A percentile compares a stretch with the other conserved stretches of the same genome.
Conservation (phyloP, 2,113 vertebrate species). For the Aleadryas rufinucha region DNA sequence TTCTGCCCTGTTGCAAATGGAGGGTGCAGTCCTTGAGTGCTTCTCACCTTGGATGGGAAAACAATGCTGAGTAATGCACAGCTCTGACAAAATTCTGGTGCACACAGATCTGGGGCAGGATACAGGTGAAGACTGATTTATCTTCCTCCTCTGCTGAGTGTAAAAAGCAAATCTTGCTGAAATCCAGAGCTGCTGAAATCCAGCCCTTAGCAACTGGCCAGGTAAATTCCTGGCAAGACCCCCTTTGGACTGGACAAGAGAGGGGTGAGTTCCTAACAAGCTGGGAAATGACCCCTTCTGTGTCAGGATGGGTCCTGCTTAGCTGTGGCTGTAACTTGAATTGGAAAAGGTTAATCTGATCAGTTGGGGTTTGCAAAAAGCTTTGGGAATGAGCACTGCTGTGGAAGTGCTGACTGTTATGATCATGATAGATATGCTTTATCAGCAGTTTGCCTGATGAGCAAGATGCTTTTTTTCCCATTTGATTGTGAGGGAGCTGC, state of each 20-base stretch:
- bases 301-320: background rate
- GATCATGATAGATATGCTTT: background rate
- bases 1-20: background rate
- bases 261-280: background rate
- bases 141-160: background rate
- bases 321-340: background rate
- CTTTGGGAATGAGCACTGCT: constrained; percentile 11
- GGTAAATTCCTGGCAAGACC: background rate
- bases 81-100: background rate
- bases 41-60: background rate
- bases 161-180: background rate
- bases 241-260: background rate
- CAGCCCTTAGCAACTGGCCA: background rate
- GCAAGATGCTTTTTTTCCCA: background rate
- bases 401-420: constrained; percentile 19
- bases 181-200: background rate
- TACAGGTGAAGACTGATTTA: background rate
- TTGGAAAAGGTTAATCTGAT: constrained; percentile 19
- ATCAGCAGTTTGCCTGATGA: constrained; percentile 15
- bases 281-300: background rate
- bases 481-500: background rate
- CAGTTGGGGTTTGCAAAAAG: background rate
- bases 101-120: background rate
- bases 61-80: background rate
- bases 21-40: background rate